Base-by-base conservation (phyloP, 2,113 vertebrate species). In the Corythornis cristatus region DNA sequence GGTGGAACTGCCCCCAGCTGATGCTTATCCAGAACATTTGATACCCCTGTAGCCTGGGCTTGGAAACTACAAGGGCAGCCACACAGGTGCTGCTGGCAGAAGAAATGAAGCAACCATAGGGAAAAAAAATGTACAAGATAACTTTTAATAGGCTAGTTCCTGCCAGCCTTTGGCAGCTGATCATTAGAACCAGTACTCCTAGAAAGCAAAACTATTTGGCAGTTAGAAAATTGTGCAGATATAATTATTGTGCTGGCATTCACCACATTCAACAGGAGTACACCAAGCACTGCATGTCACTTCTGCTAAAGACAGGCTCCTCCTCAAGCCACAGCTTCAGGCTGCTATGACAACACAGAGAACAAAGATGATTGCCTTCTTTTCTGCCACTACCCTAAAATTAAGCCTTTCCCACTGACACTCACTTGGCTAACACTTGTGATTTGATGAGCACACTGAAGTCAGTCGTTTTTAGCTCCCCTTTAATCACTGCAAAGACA, bases 391-490 rank as follows among this genome's bases (percentile, higher is more conserved):
- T 70, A 87, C 84, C 73, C 84, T 67, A 95, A 89, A 75, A 87
- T 91, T 90, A 86, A 92, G 37, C 70, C 60, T 93, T 94, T 91
- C 53, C 75, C 48, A 50, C 18, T 70, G 89, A 93, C 58, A 98
- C 98, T 93, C 95, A 99, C 98, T 99, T 99, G 96, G 98, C 96
- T 88, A 99, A 98, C 77, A 98, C 97, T 89, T 98, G 98, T 1
- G 98, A 98, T 80, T 98, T 99, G 96, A 99, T 98, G 71, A 99
- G 98, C 93, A 98, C 96, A 94, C 97, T 98, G 95, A 98, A 99
- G 96, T 98, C 98, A 58, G 97, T 97, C 91, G 98, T 99, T 96
- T 98, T 99, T 54, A 98, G 95, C 83, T 99, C 98, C 88, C 99
- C 98, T 12, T 86, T 94, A 80, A 98, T 98, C 98, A 98, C 98